Conservation (phyloP, 2,797 vertebrate species). For the Bradypodion ventrale region DNA sequence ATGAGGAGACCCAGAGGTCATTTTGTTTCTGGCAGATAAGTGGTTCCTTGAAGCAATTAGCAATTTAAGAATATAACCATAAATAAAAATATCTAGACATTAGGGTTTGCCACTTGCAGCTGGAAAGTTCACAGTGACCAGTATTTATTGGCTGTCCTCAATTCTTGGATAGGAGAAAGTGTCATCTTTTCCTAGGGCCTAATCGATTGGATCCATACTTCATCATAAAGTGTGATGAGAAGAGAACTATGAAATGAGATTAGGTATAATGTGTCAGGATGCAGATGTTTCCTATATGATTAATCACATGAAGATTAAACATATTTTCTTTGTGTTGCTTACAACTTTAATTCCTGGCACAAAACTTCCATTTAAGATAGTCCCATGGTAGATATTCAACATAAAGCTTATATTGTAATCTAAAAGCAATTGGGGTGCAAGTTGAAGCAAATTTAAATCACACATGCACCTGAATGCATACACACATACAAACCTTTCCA, state of each 20-base stretch:
- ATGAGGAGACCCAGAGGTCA: neutral
- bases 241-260: neutral
- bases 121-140: neutral
- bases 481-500: conserved; percentile 43
- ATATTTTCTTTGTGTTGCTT: conserved; percentile 40
- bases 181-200: neutral
- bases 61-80: conserved; percentile 5
- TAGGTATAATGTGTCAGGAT: conserved; percentile 27
- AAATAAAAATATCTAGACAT: neutral
- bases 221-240: conserved; percentile 49
- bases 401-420: conserved; percentile 22
- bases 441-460: conserved; percentile 42
- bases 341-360: conserved; percentile 38
- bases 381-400: conserved; percentile 43
- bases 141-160: neutral
- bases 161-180: neutral
- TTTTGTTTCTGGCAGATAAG: neutral
- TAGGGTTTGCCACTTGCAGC: neutral
- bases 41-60: conserved; percentile 4
- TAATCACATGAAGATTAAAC: conserved; percentile 43
- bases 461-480: neutral
- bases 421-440: conserved; percentile 59
- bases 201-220: conserved; percentile 7
- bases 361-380: conserved; percentile 53
- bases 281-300: conserved; percentile 48